These are phyloP conservation scores for Cremastinae sp. DNA, from an alignment of 2,888 invertebrate species.

Conservation along the genomic window DNA sequence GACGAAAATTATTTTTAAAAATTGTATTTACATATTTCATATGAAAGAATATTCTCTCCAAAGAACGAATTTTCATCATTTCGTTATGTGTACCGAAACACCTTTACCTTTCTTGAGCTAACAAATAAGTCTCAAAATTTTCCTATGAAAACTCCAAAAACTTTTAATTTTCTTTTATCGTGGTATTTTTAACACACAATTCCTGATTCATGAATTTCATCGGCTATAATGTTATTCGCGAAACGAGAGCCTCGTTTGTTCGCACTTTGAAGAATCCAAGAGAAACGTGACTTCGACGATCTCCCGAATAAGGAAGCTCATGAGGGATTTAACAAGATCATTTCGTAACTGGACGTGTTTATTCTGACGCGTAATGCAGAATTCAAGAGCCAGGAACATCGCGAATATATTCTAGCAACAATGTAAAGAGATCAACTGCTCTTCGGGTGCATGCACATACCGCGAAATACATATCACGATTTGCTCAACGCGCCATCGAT, in stretches of 20 bases:
- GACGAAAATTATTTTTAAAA: too few species aligned
- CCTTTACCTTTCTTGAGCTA: too few species aligned
- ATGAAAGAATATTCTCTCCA: too few species aligned
- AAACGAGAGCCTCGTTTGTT: neutral
- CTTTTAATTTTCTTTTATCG: too few species aligned
- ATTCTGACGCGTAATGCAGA: constrained; percentile 19
- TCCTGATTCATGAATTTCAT: too few species aligned
- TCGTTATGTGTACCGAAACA: too few species aligned
- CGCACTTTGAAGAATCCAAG: neutral
- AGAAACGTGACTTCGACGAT: neutral
- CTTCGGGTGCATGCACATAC: constrained; percentile 2
- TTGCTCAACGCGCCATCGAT: constrained; percentile 8
- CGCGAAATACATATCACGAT: constrained; percentile 30
- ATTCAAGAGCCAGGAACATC: constrained; percentile 10
- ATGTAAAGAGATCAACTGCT: constrained; percentile 40
- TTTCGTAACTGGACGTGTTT: constrained; percentile 35
- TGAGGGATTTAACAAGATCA: constrained; percentile 18
- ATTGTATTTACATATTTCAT: too few species aligned
- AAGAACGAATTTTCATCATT: too few species aligned
- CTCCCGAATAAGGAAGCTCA: constrained; percentile 1
- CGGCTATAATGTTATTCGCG: neutral
- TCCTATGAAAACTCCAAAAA: too few species aligned
- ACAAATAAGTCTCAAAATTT: too few species aligned
- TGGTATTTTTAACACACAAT: too few species aligned
- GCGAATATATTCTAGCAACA: constrained; percentile 37